A percentile compares a stretch with the other conserved stretches of the same genome.
Evolutionary conservation across 1,140 invertebrate species (phyloP).

Genomic region (Temnothorax curvispinosus): DNA sequence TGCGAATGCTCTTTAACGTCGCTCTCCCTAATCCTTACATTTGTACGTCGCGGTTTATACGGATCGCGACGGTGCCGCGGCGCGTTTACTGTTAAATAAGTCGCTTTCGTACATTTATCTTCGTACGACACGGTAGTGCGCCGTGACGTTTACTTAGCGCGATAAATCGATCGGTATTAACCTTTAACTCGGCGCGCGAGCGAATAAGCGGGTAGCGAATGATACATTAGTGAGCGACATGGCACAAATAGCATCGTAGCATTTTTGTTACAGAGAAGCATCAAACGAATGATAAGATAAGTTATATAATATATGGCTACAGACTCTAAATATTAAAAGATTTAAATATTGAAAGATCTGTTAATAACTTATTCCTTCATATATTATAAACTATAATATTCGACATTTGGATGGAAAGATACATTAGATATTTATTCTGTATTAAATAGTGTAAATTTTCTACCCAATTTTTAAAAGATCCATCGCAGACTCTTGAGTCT

Average conservation of each 20-base stretch:
- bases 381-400: not conserved
- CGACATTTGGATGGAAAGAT: not conserved
- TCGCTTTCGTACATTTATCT: slow-evolving; percentile 58
- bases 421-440: not conserved
- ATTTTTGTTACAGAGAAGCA: slow-evolving; percentile 24
- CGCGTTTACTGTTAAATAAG: slow-evolving; percentile 57
- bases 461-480: not conserved
- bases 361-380: not conserved
- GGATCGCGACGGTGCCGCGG: slow-evolving; percentile 21
- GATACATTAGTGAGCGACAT: slow-evolving; percentile 41
- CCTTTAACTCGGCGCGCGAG: slow-evolving; percentile 28
- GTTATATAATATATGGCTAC: not conserved
- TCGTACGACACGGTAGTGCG: slow-evolving; percentile 52
- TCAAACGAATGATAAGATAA: not conserved
- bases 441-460: not conserved
- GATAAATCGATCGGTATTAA: slow-evolving; percentile 59
- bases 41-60: not conserved
- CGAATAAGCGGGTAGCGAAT: slow-evolving; percentile 40
- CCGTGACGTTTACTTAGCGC: slow-evolving; percentile 56
- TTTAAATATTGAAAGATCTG: not conserved
- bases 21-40: slow-evolving; percentile 16
- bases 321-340: not conserved
- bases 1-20: slow-evolving; percentile 22
- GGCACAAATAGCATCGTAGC: slow-evolving; percentile 35
- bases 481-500: not conserved